Evolutionary conservation across 2,888 invertebrate species (phyloP).

Genomic region (Drosophila glabriapex): DNA sequence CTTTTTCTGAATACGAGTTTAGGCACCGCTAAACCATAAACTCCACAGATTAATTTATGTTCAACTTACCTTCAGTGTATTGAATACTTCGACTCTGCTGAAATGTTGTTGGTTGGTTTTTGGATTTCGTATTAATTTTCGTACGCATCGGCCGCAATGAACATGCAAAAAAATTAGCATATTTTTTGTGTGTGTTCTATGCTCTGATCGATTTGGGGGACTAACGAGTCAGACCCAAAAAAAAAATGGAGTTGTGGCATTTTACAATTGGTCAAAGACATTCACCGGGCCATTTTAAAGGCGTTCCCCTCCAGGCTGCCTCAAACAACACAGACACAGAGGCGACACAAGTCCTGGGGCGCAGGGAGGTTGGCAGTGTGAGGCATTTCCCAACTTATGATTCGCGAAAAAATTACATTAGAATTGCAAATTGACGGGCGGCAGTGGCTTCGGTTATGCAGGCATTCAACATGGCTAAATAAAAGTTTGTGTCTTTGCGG

Average conservation of each 20-base stretch:
- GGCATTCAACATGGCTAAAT: constrained; percentile 72
- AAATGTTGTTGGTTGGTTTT: constrained; percentile 12
- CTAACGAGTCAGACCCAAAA: constrained; percentile 56
- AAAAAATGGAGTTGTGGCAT: constrained; percentile 15
- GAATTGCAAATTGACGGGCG: constrained; percentile 81
- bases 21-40: background rate
- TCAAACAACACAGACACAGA: constrained; percentile 16
- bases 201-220: constrained; percentile 70
- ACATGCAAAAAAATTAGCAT: constrained; percentile 70
- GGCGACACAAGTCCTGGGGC: constrained; percentile 40
- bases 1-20: background rate
- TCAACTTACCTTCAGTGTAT: constrained; percentile 27
- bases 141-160: constrained; percentile 65
- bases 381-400: constrained; percentile 75
- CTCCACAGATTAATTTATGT: background rate
- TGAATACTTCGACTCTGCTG: constrained; percentile 14
- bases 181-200: constrained; percentile 52
- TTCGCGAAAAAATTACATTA: constrained; percentile 83
- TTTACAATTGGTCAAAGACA: constrained; percentile 70
- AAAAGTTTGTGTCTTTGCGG: constrained; percentile 73
- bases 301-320: constrained; percentile 29
- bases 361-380: constrained; percentile 17
- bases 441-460: constrained; percentile 26
- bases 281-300: constrained; percentile 40
- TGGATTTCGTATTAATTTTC: constrained; percentile 61